A percentile compares a stretch with the other conserved stretches of the same genome.
These are phyloP conservation scores for Leptonema lineaticorne DNA, from an alignment of 1,140 invertebrate species.

Conservation along the genomic window DNA sequence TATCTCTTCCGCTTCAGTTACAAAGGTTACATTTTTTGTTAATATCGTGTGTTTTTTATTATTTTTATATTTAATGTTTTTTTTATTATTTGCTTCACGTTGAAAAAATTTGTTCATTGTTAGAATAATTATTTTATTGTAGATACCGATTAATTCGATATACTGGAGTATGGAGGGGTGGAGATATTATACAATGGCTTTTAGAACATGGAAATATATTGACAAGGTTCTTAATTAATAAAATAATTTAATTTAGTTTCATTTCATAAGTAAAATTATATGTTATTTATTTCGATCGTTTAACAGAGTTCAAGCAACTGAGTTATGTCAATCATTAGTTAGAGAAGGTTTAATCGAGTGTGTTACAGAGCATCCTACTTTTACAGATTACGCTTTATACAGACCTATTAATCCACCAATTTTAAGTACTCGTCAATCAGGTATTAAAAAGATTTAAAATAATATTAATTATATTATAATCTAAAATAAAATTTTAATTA, in stretches of 20 bases:
- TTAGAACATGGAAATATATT: constrained; percentile 50
- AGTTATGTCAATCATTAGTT: constrained; percentile 79
- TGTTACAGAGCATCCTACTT: constrained; percentile 58
- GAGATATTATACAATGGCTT: constrained; percentile 53
- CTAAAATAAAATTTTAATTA: too few species aligned
- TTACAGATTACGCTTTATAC: constrained; percentile 60
- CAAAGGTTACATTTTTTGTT: constrained; percentile 46
- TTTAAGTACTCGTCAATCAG: background rate
- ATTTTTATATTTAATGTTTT: background rate
- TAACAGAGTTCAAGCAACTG: constrained; percentile 71
- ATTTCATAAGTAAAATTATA: constrained; percentile 9
- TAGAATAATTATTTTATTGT: constrained; percentile 22
- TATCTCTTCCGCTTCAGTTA: constrained; percentile 49
- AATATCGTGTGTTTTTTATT: background rate
- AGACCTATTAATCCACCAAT: constrained; percentile 49
- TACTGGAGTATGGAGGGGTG: constrained; percentile 52
- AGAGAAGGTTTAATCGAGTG: constrained; percentile 77
- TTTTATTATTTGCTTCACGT: too few species aligned
- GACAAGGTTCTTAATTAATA: too few species aligned
- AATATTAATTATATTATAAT: background rate
- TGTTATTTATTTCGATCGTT: constrained; percentile 37
- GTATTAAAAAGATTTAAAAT: background rate
- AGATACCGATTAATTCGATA: constrained; percentile 53
- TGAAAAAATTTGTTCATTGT: background rate
- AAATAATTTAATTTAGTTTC: constrained; percentile 3